phyloP scores from a whole-genome alignment of 2,888 invertebrate genomes.

The Micropterix aruncella region DNA sequence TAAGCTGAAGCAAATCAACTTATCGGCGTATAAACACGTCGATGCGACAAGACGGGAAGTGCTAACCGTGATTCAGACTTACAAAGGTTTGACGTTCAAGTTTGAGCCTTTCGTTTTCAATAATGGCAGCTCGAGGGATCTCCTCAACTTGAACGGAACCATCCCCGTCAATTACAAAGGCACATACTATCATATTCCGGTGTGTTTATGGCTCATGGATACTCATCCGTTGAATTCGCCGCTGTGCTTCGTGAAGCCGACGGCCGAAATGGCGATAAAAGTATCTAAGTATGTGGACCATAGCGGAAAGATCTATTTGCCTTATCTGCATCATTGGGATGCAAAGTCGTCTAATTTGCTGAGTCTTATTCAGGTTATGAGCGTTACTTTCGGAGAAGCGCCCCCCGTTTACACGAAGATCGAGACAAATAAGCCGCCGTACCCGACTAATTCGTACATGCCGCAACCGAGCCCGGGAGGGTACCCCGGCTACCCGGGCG shows the following conservation, averaged over 20 bases:
- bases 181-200: conserved; percentile 86
- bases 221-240: conserved; percentile 96
- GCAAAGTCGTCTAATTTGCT: conserved; percentile 69
- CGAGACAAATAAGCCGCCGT: conserved; percentile 39
- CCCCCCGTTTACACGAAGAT: conserved; percentile 85
- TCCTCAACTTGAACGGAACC: conserved; percentile 79
- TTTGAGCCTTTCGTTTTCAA: conserved; percentile 60
- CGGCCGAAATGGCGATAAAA: conserved; percentile 89
- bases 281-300: conserved; percentile 88
- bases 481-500: conserved; percentile 22
- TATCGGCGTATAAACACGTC: conserved; percentile 32
- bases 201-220: conserved; percentile 92
- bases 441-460: conserved; percentile 35
- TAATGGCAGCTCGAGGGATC: conserved; percentile 68
- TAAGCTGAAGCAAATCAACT: conserved; percentile 24
- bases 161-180: conserved; percentile 88
- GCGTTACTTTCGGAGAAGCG: conserved; percentile 83
- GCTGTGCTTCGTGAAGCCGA: conserved; percentile 89
- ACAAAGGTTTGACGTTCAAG: conserved; percentile 31
- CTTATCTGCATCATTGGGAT: conserved; percentile 92
- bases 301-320: conserved; percentile 91
- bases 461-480: conserved; percentile 32
- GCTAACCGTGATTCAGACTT: conserved; percentile 28
- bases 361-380: conserved; percentile 82
- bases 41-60: conserved; percentile 33